phyloP scores from a whole-genome alignment of 2,888 invertebrate genomes.

The Synergus gifuensis region DNA sequence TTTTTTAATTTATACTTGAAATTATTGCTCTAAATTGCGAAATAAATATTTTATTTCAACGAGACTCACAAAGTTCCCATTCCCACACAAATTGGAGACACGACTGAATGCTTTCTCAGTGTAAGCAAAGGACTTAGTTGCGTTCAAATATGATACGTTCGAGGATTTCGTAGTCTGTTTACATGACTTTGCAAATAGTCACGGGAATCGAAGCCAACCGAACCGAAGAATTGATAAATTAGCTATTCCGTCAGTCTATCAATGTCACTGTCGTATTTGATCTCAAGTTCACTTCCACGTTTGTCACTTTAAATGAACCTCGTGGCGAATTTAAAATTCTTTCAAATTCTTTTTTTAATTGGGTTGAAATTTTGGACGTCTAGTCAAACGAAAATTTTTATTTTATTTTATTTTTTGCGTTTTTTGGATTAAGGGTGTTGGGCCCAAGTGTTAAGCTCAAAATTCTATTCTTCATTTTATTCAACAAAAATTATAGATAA shows the following conservation, averaged over 20 bases:
- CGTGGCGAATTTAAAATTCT: background rate
- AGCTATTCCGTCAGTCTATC: conserved; percentile 76
- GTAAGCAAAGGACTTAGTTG: conserved; percentile 21
- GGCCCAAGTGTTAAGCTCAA: too few species aligned
- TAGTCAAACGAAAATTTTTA: too few species aligned
- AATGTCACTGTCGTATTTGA: conserved; percentile 66
- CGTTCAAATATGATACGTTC: conserved; percentile 59
- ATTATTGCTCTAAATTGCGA: background rate
- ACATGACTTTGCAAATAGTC: conserved; percentile 73
- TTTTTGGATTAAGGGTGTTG: too few species aligned
- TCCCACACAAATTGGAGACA: background rate
- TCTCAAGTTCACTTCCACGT: conserved; percentile 62
- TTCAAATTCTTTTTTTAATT: background rate
- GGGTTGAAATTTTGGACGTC: too few species aligned
- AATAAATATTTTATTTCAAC: background rate
- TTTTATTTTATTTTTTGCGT: too few species aligned
- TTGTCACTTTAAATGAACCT: conserved; percentile 15
- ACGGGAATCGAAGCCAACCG: conserved; percentile 74
- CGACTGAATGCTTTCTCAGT: background rate
- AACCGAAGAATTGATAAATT: conserved; percentile 78
- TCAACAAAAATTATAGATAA: too few species aligned
- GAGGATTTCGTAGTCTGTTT: conserved; percentile 67
- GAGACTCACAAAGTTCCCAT: background rate
- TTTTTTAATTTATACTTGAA: background rate
- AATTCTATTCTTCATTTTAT: too few species aligned